Evolutionary conservation across 2,797 vertebrate species (phyloP).

Genomic region (Carduelis carduelis): DNA sequence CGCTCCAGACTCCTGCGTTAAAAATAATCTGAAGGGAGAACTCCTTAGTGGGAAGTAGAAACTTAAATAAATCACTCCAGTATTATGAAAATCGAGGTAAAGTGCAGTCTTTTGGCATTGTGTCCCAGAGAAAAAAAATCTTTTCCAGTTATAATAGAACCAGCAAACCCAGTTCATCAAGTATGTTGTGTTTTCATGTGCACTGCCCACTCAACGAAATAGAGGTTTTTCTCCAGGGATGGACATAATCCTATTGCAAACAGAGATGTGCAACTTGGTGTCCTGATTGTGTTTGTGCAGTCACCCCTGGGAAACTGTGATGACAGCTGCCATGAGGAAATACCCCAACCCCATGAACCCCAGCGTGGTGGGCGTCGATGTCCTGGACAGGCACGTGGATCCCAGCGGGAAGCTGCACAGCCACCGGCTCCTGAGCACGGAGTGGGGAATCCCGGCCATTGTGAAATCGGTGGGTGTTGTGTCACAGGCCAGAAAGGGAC

Average conservation of each 20-base stretch:
- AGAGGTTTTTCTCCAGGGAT: not conserved
- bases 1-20: rapidly evolving
- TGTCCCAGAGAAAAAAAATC: not conserved
- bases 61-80: rapidly evolving
- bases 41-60: not conserved
- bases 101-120: rapidly evolving
- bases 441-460: slow-evolving; percentile 95
- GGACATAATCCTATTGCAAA: rapidly evolving
- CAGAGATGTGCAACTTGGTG: rapidly evolving
- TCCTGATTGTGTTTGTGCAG: slow-evolving; percentile 65
- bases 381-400: slow-evolving; percentile 86
- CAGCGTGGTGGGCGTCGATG: slow-evolving; percentile 93
- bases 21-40: not conserved
- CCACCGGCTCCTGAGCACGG: slow-evolving; percentile 91
- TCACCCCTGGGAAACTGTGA: slow-evolving; percentile 97
- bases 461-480: slow-evolving; percentile 87
- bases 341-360: slow-evolving; percentile 99
- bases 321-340: slow-evolving; percentile 96
- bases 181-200: rapidly evolving
- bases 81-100: not conserved
- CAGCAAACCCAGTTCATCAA: rapidly evolving
- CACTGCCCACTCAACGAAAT: rapidly evolving
- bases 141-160: rapidly evolving
- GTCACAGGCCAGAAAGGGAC: not conserved
- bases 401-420: slow-evolving; percentile 88